Percentiles rank a stretch among this genome's conserved stretches.
phyloP scores from a whole-genome alignment of 2,797 vertebrate species.

The Nyctibius grandis region DNA sequence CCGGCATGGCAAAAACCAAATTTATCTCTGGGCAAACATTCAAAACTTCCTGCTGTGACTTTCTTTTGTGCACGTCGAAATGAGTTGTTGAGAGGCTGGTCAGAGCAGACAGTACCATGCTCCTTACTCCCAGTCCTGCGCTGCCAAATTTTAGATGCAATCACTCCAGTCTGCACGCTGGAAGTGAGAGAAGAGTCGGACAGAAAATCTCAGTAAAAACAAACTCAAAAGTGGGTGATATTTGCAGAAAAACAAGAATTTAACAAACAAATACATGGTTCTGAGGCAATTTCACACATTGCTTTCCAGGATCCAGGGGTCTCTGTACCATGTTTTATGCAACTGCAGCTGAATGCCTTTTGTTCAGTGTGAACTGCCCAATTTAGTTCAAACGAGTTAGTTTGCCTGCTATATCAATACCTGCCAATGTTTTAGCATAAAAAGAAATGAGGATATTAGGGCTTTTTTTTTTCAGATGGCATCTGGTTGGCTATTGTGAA shows the following conservation, averaged over 20 bases:
- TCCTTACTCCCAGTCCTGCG: not conserved
- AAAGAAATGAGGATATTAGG: conserved; percentile 13
- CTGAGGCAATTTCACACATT: not conserved
- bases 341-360: conserved; percentile 20
- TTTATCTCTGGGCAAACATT: not conserved
- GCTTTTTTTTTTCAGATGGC: not conserved
- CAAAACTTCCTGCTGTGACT: not conserved
- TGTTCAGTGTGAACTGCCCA: not conserved
- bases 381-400: not conserved
- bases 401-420: not conserved
- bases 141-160: not conserved
- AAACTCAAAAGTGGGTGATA: not conserved
- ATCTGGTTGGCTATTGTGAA: conserved; percentile 14
- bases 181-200: not conserved
- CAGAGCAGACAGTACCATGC: accelerated
- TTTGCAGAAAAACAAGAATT: not conserved
- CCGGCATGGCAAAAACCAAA: not conserved
- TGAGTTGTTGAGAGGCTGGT: not conserved
- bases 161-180: not conserved
- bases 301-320: not conserved
- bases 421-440: conserved; percentile 5
- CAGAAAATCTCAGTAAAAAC: not conserved
- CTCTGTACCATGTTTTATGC: not conserved
- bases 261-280: not conserved
- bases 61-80: not conserved